phyloP scores from a whole-genome alignment of 2,113 vertebrate species.

The Ciconia boyciana region DNA sequence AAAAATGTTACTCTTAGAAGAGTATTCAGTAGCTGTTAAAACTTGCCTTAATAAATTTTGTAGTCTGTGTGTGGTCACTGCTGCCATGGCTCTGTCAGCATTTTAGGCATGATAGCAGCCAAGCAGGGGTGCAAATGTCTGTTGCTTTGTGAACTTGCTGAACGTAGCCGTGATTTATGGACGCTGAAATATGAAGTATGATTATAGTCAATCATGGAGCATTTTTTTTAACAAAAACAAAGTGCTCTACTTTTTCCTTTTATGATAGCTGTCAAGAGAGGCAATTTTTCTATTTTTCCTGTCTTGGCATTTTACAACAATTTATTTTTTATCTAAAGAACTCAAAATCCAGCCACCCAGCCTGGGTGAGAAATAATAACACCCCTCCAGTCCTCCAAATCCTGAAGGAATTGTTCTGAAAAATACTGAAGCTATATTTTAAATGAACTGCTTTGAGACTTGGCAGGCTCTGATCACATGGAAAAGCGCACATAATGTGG shows the following conservation, averaged over 20 bases:
- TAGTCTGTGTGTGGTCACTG: constrained; percentile 46
- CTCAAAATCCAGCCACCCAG: not conserved
- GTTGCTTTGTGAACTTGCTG: constrained; percentile 3
- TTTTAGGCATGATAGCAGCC: not conserved
- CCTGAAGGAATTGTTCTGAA: not conserved
- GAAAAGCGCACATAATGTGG: not conserved
- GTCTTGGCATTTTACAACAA: not conserved
- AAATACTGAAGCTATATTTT: not conserved
- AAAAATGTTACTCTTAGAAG: not conserved
- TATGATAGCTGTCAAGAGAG: not conserved
- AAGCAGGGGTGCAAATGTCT: not conserved
- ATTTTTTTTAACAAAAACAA: not conserved
- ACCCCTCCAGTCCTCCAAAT: not conserved
- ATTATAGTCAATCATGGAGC: not conserved
- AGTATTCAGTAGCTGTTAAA: not conserved
- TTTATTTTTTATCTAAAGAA: not conserved
- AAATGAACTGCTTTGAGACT: not conserved
- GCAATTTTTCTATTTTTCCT: not conserved
- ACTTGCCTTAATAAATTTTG: not conserved
- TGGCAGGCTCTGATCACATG: not conserved
- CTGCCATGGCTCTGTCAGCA: not conserved
- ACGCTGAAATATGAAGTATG: not conserved
- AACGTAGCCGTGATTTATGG: not conserved
- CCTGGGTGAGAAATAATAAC: not conserved
- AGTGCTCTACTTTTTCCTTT: not conserved